A percentile compares a stretch with the other conserved stretches of the same genome.
Evolutionary conservation across 1,140 invertebrate species (phyloP).

Genomic region (Aethina tumida): DNA sequence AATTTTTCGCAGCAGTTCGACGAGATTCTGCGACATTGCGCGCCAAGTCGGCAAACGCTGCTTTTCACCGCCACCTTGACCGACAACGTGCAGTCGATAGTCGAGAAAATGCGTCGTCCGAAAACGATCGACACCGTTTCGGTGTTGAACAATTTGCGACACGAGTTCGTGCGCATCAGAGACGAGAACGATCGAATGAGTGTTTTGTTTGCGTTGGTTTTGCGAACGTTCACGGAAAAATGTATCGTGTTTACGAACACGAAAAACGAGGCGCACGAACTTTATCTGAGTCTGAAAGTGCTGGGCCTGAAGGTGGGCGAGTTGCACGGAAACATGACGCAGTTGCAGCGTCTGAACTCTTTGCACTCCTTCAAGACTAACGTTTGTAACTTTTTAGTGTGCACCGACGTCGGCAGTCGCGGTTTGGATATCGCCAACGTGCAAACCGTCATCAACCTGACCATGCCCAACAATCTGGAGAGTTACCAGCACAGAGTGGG

Average conservation of each 20-base stretch:
- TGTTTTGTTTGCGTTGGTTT: conserved; percentile 81
- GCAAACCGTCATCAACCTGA: conserved; percentile 94
- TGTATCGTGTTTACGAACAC: conserved; percentile 94
- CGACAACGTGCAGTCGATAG: conserved; percentile 71
- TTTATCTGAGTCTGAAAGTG: conserved; percentile 85
- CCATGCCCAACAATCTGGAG: conserved; percentile 86
- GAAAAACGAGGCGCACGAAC: conserved; percentile 84
- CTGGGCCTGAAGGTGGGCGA: conserved; percentile 63
- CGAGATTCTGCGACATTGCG: conserved; percentile 86
- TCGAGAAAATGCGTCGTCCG: no score
- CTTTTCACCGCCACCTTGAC: conserved; percentile 99
- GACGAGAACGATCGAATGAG: conserved; percentile 78
- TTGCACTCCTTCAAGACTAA: conserved; percentile 84
- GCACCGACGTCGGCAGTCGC: conserved; percentile 93
- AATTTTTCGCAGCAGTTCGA: conserved; percentile 98
- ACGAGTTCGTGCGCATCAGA: conserved; percentile 86
- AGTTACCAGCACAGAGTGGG: conserved; percentile 87
- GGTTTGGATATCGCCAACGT: conserved; percentile 95
- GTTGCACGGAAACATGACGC: conserved; percentile 90
- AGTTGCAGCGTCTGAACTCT: conserved; percentile 82
- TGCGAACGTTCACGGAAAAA: conserved; percentile 85
- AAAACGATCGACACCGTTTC: no score
- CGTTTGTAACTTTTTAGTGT: conserved; percentile 82
- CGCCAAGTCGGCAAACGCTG: conserved; percentile 90
- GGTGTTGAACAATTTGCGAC: conserved; percentile 84